Base-by-base conservation (phyloP, 2,113 vertebrate genomes). In the Triplophysa siluroides region DNA sequence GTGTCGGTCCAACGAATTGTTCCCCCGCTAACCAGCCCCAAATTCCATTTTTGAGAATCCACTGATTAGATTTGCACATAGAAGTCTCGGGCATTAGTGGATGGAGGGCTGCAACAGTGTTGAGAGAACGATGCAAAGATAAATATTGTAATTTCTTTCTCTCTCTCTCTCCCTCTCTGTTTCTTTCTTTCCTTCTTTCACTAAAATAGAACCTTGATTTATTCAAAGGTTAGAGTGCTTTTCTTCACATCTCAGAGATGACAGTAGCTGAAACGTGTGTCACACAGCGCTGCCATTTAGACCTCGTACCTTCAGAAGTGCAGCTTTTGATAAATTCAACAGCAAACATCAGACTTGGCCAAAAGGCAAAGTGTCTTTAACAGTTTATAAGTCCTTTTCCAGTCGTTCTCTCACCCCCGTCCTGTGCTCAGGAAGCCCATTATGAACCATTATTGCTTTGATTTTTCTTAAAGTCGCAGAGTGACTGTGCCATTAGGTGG, bases 21-120 rank as follows among this genome's bases (percentile, higher is more conserved):
- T 91, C 88, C 89, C 90, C 87, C 63, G 87, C 90, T 91, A 90
- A 92, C 86, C 85, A 86, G 76, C 54, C 29, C 88, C 84, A 80
- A 92, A 90, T 91, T 92, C 91, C 90, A 90, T 92, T 92, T 92
- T 92, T 88, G 88, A 88, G 90, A 90, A 91, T 92, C 91, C 89
- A 90, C 91, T 91, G 91, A 94, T 93, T 92, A 89, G 91, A 93
- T 94, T 93, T 92, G 90, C 88, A 87, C 89, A 84, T 84, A 88
- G 85, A 84, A 82, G 88, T 63, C 89, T 89, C 83, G 83, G 85
- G 88, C 89, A 91, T 91, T 90, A 92, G 90, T 88, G 66, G 86
- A 89, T 91, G 85, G 89, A 89, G 88, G 85, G 74, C 75, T 62
- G 83, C 84, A 82, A 91, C 90, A 84, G 84, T 82, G 85, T 78